Conservation (phyloP, 2,888 invertebrate species). For the Zhuqinia jingwanae region DNA sequence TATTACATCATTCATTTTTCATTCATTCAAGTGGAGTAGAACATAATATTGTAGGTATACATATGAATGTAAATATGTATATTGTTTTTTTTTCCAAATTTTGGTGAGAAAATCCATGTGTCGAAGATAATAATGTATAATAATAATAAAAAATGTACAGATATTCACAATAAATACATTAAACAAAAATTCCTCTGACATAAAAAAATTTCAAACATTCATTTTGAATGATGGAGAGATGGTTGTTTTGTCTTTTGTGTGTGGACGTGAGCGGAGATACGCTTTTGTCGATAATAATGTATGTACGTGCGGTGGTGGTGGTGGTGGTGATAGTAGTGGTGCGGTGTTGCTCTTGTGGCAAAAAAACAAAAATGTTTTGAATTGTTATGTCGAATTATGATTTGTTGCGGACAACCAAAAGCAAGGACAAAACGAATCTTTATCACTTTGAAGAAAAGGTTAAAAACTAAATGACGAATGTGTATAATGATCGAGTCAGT, state of each 20-base stretch:
- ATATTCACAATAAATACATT: not conserved
- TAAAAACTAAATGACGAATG: not conserved
- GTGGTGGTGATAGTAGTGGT: no score
- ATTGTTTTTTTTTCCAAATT: no score
- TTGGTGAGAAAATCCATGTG: conserved; percentile 57
- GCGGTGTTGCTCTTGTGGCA: no score
- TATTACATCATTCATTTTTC: no score
- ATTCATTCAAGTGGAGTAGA: not conserved
- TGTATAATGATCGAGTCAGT: not conserved
- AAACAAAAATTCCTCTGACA: not conserved
- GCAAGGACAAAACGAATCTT: conserved; percentile 49
- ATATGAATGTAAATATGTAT: not conserved
- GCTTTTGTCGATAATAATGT: no score
- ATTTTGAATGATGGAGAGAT: conserved; percentile 18
- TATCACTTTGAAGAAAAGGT: conserved; percentile 30
- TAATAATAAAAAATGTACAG: no score
- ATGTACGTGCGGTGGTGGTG: no score
- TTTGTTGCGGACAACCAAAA: conserved; percentile 33
- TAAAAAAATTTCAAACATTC: conserved; percentile 28
- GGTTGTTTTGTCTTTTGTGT: not conserved
- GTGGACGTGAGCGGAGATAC: conserved; percentile 70
- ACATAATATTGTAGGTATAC: not conserved
- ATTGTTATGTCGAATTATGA: conserved; percentile 42
- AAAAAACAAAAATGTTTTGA: conserved; percentile 26
- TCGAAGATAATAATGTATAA: conserved; percentile 46